These are phyloP conservation scores for Gambusia affinis DNA, from an alignment of 2,113 vertebrate genomes.

Conservation along the genomic window DNA sequence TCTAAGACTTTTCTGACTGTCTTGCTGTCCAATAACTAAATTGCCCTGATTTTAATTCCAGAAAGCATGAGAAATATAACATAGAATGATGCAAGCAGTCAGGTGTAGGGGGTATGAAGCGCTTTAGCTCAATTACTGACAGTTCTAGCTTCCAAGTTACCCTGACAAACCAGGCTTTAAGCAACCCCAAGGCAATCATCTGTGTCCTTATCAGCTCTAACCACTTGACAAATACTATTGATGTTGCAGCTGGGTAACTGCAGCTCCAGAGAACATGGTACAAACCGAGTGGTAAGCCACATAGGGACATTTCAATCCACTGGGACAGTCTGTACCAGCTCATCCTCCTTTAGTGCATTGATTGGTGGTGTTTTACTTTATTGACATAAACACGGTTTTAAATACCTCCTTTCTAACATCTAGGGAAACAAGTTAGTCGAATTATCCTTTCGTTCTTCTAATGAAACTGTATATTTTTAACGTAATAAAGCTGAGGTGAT, in stretches of 20 bases:
- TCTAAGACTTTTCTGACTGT: slow-evolving; percentile 10
- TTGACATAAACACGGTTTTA: not conserved
- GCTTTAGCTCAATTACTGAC: slow-evolving; percentile 44
- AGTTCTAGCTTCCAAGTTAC: slow-evolving; percentile 47
- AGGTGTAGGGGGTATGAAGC: slow-evolving; percentile 29
- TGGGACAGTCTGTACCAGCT: slow-evolving; percentile 21
- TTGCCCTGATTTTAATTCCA: not conserved
- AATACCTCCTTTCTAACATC: not conserved
- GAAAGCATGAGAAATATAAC: slow-evolving; percentile 2
- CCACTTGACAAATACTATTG: slow-evolving; percentile 68
- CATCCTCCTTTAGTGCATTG: slow-evolving; percentile 29
- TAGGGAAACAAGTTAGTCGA: not conserved
- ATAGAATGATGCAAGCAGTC: not conserved
- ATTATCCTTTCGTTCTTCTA: slow-evolving; percentile 1
- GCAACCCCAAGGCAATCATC: slow-evolving; percentile 63
- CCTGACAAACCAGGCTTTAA: slow-evolving; percentile 57
- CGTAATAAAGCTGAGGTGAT: not conserved
- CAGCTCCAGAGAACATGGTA: slow-evolving; percentile 35
- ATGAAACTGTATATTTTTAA: not conserved
- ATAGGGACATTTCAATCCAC: slow-evolving; percentile 40
- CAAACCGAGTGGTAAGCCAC: slow-evolving; percentile 13
- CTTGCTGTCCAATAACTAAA: not conserved
- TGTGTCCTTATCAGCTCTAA: slow-evolving; percentile 68
- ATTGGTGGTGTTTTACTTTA: slow-evolving; percentile 24
- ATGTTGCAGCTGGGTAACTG: slow-evolving; percentile 53